phyloP scores from a whole-genome alignment of 2,888 invertebrate species.

The Ernsta delagoae region DNA sequence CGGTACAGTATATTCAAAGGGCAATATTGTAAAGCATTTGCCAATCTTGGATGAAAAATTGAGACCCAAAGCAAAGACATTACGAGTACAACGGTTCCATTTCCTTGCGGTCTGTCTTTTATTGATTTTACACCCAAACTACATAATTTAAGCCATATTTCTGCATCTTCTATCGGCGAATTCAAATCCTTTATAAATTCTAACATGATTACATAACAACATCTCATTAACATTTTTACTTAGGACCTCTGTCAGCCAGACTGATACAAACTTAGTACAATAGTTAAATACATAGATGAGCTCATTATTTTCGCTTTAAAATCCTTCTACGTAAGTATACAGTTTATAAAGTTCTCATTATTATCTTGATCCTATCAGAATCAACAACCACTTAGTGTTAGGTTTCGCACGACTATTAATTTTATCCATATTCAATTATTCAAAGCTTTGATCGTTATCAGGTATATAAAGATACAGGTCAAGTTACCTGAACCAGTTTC shows the following conservation, averaged over 20 bases:
- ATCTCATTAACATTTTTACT: no score
- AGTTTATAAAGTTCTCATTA: not conserved
- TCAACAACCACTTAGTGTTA: not conserved
- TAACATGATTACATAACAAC: not conserved
- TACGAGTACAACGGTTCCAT: not conserved
- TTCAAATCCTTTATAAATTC: not conserved
- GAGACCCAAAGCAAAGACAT: slow-evolving; percentile 38
- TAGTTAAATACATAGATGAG: no score
- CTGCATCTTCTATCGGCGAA: not conserved
- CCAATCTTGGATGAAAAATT: slow-evolving; percentile 12
- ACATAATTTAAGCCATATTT: no score
- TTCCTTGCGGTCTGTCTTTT: slow-evolving; percentile 20
- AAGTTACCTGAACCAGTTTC: slow-evolving; percentile 25
- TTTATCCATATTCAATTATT: slow-evolving; percentile 30
- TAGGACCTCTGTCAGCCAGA: no score
- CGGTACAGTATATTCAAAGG: not conserved
- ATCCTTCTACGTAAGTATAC: no score
- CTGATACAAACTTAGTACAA: no score
- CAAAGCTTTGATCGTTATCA: slow-evolving; percentile 25
- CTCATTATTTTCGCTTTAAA: no score
- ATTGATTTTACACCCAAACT: slow-evolving; percentile 9
- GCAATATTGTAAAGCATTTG: not conserved
- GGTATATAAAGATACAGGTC: slow-evolving; percentile 22
- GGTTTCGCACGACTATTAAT: slow-evolving; percentile 16
- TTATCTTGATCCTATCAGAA: not conserved